A percentile compares a stretch with the other conserved stretches of the same genome.
Conservation (phyloP, 2,888 invertebrate genomes). For the Drosophila fulvimacula region DNA sequence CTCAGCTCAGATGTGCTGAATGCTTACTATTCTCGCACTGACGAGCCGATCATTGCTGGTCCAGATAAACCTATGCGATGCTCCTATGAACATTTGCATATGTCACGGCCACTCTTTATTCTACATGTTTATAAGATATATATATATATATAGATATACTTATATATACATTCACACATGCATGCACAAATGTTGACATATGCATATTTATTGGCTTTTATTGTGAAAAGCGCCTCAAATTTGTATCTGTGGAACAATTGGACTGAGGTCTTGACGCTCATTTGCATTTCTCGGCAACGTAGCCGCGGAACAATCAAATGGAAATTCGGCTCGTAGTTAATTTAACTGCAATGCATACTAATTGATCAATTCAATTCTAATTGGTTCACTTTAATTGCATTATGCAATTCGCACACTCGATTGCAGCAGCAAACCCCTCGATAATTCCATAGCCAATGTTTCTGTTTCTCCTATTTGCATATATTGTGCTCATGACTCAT, state of each 20-base stretch:
- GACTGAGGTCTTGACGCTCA: conserved; percentile 13
- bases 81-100: conserved; percentile 53
- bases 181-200: background rate
- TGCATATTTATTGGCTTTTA: conserved; percentile 6
- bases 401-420: conserved; percentile 48
- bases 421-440: conserved; percentile 25
- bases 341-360: conserved; percentile 40
- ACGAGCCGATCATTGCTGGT: conserved; percentile 36
- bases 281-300: conserved; percentile 32
- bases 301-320: conserved; percentile 22
- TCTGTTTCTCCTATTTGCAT: background rate
- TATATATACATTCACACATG: background rate
- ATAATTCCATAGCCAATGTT: background rate
- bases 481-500: background rate
- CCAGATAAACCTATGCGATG: conserved; percentile 25
- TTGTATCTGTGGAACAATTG: conserved; percentile 23
- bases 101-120: conserved; percentile 17
- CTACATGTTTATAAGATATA: background rate
- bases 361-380: conserved; percentile 47
- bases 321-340: conserved; percentile 23
- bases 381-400: conserved; percentile 62
- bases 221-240: conserved; percentile 8
- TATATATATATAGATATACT: background rate
- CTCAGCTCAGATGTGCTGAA: background rate
- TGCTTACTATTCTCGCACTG: conserved; percentile 32